Evolutionary conservation across 1,140 invertebrate genomes (phyloP), one percentile per base, ranked within the genome.

Genomic region (Orussus abietinus): DNA sequence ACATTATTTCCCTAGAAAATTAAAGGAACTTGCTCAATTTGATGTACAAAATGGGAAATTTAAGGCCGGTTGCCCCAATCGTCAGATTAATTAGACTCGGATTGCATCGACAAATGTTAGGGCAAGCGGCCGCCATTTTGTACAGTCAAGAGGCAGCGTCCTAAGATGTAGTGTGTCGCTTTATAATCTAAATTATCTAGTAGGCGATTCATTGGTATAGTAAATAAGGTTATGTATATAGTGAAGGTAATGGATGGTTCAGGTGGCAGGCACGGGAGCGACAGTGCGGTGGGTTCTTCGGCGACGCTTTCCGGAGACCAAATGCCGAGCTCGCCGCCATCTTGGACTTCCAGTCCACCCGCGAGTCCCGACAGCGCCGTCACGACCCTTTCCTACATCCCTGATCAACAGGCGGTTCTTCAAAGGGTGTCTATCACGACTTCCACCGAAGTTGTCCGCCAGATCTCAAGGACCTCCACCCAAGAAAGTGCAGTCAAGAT

Each of bases 211-310:
- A n/a, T n/a, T n/a, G n/a, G n/a, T n/a, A n/a, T n/a, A n/a, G n/a
- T n/a, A n/a, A n/a, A n/a, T n/a, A n/a, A n/a, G n/a, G n/a, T n/a
- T n/a, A n/a, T n/a, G n/a, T n/a, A n/a, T n/a, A n/a, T n/a, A n/a
- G n/a, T n/a, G n/a, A n/a, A n/a, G n/a, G n/a, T n/a, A n/a, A n/a
- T n/a, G n/a, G n/a, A n/a, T n/a, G n/a, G 12, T 20, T 14, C 34
- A 69, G 62, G 66, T 29, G 63, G 72, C n/a, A 54, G 68, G 36
- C 69, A 75, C 31, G 68, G 67, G 18, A 72, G 69, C 45, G 70
- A 73, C 38, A 81, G 80, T 21, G 79, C 80, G 1, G 73, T 82
- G 0, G 80, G 79, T 1, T 81, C 79, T 0, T 80, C 80, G 2
- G 75, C 76, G 2, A 79, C 78, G 0, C 58, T 77, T 47, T 65